Evolutionary conservation across 2,113 vertebrate genomes (phyloP).

Genomic region (Platichthys flesus): DNA sequence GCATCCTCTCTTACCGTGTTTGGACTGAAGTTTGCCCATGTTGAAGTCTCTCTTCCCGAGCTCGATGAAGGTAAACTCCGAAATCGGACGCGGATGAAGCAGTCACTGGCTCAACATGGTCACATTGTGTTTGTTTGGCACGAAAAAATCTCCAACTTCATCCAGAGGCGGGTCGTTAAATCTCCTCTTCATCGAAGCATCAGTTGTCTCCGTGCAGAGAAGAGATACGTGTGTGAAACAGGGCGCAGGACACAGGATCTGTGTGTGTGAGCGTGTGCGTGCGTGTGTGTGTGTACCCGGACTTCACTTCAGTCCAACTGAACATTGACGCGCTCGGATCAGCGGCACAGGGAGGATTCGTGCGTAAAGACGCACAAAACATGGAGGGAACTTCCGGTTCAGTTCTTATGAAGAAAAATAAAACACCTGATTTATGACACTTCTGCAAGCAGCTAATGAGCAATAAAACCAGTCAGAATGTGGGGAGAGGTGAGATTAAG

Average conservation of each 20-base stretch:
- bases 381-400: constrained; percentile 6
- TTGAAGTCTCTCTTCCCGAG: constrained; percentile 42
- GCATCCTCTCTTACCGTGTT: constrained; percentile 79
- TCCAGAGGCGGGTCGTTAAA: constrained; percentile 40
- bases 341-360: neutral
- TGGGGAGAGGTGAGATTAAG: neutral
- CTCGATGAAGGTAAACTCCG: constrained; percentile 55
- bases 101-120: constrained; percentile 60
- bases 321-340: constrained; percentile 15
- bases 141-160: constrained; percentile 64
- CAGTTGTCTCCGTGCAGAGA: neutral
- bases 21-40: constrained; percentile 86
- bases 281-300: constrained; percentile 8
- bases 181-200: constrained; percentile 41
- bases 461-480: neutral
- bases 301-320: constrained; percentile 52
- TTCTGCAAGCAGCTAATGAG: too few species aligned
- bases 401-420: constrained; percentile 26
- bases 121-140: constrained; percentile 73
- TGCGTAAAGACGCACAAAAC: constrained; percentile 2
- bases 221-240: neutral
- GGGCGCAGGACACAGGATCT: neutral
- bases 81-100: constrained; percentile 60
- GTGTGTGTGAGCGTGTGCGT: neutral
- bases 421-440: constrained; percentile 3